Conservation (phyloP, 2,888 invertebrate species). For the Leptinotarsa tumamoca region DNA sequence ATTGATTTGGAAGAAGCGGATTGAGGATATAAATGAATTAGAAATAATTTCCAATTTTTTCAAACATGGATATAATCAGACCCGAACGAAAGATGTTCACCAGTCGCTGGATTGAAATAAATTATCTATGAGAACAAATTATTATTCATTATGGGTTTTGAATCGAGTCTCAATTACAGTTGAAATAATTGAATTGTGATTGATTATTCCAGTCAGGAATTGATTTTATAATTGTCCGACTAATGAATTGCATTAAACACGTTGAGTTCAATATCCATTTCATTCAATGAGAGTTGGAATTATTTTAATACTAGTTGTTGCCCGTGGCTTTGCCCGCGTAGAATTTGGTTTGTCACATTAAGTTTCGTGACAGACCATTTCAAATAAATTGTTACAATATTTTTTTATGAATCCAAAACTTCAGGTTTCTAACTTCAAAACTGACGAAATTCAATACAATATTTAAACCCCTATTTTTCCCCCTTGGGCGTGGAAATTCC, state of each 20-base stretch:
- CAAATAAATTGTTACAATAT: too few species aligned
- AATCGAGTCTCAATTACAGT: conserved; percentile 16
- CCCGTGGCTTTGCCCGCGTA: too few species aligned
- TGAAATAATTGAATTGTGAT: conserved; percentile 19
- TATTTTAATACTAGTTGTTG: too few species aligned
- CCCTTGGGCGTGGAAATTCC: too few species aligned
- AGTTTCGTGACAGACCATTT: too few species aligned
- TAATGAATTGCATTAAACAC: neutral
- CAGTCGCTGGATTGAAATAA: conserved; percentile 1
- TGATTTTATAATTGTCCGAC: conserved; percentile 6
- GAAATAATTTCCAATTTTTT: conserved; percentile 1
- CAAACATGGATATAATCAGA: neutral
- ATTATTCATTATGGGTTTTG: conserved; percentile 11
- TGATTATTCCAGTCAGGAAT: conserved; percentile 3
- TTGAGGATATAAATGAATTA: neutral
- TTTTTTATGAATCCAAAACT: too few species aligned
- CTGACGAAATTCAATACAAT: too few species aligned
- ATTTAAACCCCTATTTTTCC: too few species aligned
- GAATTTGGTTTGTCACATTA: too few species aligned
- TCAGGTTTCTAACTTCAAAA: too few species aligned
- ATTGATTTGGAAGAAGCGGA: neutral
- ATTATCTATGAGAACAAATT: conserved; percentile 1
- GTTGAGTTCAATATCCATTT: neutral
- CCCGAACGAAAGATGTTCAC: neutral
- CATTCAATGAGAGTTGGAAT: neutral